Evolutionary conservation across 2,888 invertebrate species (phyloP).

Genomic region (Clitarchus hookeri): DNA sequence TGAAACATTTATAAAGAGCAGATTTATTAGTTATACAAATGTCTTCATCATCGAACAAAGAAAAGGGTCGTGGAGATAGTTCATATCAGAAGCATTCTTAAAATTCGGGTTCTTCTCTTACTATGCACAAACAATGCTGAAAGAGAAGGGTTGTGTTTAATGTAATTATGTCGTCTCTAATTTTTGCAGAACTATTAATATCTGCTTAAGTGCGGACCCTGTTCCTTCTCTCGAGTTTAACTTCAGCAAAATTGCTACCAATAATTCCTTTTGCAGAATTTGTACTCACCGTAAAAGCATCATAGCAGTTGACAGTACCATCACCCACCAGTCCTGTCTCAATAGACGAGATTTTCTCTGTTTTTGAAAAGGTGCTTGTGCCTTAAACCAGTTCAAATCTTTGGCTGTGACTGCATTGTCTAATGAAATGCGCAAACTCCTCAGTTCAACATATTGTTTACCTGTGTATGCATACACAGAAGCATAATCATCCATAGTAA

Average conservation of each 20-base stretch:
- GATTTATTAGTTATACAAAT: neutral
- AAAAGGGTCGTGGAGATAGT: neutral
- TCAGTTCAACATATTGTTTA: neutral
- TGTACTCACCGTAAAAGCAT: neutral
- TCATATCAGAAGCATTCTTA: neutral
- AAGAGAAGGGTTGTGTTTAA: neutral
- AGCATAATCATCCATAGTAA: neutral
- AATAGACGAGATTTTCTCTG: neutral
- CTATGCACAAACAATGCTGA: neutral
- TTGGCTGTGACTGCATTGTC: neutral
- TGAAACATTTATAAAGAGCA: neutral
- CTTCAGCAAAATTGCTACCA: neutral
- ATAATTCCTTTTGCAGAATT: too few species aligned
- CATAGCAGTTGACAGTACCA: neutral
- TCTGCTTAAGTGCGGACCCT: neutral
- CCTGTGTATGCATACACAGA: neutral
- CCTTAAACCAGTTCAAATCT: neutral
- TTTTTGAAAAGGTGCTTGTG: neutral
- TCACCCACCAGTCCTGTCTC: neutral
- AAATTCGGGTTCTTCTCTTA: neutral
- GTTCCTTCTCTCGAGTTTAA: neutral
- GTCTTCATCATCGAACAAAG: neutral
- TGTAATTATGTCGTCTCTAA: neutral
- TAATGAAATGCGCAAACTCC: neutral
- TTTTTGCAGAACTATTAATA: neutral